A percentile compares a stretch with the other conserved stretches of the same genome.
These are phyloP conservation scores for Uropetala carovei DNA, from an alignment of 2,888 invertebrate genomes.

Conservation along the genomic window DNA sequence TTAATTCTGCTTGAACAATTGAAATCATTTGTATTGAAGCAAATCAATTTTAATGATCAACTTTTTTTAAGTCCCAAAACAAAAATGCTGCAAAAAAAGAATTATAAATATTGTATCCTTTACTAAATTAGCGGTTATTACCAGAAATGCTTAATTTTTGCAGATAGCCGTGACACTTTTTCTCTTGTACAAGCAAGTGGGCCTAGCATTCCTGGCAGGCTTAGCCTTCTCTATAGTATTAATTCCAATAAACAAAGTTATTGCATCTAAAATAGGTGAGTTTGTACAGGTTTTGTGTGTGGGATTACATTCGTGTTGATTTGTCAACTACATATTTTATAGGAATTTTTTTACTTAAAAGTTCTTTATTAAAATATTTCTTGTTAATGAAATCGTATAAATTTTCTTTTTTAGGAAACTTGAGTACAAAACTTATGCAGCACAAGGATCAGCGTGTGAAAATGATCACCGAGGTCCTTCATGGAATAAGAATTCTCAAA, in stretches of 20 bases:
- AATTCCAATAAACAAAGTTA: constrained; percentile 93
- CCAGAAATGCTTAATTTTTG: constrained; percentile 71
- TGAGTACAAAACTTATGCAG: constrained; percentile 92
- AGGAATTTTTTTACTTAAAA: too few species aligned
- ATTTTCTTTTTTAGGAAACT: constrained; percentile 71
- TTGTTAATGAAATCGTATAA: background rate
- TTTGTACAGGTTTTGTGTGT: background rate
- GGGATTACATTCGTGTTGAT: background rate
- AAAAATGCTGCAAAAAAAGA: too few species aligned
- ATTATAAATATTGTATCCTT: too few species aligned
- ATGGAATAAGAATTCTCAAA: constrained; percentile 93
- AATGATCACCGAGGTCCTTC: constrained; percentile 89
- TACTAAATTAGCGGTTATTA: too few species aligned
- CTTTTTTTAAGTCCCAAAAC: too few species aligned
- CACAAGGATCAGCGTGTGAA: constrained; percentile 94
- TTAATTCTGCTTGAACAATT: too few species aligned
- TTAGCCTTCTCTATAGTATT: constrained; percentile 89
- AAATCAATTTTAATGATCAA: too few species aligned
- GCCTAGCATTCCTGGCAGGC: constrained; percentile 93
- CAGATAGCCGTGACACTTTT: constrained; percentile 89
- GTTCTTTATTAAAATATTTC: too few species aligned
- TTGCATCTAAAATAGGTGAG: constrained; percentile 92
- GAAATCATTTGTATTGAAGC: too few species aligned
- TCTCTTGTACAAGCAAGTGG: constrained; percentile 91
- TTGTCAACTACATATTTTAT: too few species aligned